A percentile compares a stretch with the other conserved stretches of the same genome.
These are phyloP conservation scores for Threskiornis aethiopicus DNA, from an alignment of 2,797 vertebrate species.

Conservation along the genomic window DNA sequence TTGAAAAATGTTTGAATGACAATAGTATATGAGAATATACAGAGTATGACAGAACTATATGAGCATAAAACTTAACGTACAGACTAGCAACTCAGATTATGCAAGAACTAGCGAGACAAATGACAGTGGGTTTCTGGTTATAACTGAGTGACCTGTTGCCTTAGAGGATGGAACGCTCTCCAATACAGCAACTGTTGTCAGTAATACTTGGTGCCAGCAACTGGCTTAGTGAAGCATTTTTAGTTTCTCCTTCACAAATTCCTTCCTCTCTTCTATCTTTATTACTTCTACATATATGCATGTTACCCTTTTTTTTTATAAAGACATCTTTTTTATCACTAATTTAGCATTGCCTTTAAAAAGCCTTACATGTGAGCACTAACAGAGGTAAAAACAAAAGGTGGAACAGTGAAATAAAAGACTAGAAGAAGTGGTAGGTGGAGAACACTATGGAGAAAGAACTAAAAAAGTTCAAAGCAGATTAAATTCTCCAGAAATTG, in stretches of 20 bases:
- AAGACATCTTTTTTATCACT: background rate
- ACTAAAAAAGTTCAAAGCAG: background rate
- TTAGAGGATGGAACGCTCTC: background rate
- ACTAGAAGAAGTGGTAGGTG: background rate
- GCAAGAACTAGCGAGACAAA: background rate
- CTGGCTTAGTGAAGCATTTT: background rate
- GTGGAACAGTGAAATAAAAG: background rate
- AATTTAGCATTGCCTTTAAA: background rate
- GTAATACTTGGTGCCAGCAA: background rate
- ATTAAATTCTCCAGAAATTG: background rate
- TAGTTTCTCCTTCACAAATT: background rate
- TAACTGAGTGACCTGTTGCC: background rate
- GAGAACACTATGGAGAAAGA: background rate
- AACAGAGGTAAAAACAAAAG: background rate
- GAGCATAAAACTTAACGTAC: background rate
- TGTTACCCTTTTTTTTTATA: background rate
- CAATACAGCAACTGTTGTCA: background rate
- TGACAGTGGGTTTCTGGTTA: background rate
- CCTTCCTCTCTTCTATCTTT: background rate
- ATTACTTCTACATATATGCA: background rate
- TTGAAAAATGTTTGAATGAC: background rate
- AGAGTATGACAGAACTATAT: background rate
- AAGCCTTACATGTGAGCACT: background rate
- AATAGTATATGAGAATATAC: background rate
- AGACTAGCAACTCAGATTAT: background rate